phyloP scores from a whole-genome alignment of 2,797 vertebrate species.

The Aldrovandia affinis region DNA sequence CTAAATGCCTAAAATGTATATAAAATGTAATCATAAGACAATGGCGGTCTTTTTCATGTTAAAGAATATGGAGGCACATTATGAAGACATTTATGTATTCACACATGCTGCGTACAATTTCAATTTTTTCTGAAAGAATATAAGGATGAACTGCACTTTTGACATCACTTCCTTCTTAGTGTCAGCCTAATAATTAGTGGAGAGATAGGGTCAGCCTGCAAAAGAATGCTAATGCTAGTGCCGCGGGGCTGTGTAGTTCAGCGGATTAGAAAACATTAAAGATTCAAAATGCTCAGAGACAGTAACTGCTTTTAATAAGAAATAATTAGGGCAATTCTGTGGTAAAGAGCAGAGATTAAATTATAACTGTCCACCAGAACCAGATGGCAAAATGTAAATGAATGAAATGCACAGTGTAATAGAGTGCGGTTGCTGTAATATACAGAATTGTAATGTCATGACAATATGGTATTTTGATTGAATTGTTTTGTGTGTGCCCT shows the following conservation, averaged over 20 bases:
- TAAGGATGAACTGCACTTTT: neutral
- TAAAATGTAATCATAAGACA: too few relatives aligned
- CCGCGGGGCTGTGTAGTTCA: neutral
- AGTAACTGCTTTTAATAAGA: slow-evolving; percentile 12
- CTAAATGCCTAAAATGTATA: too few relatives aligned
- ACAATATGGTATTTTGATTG: too few relatives aligned
- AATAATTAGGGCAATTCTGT: slow-evolving; percentile 15
- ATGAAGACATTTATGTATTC: neutral
- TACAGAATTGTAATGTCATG: too few relatives aligned
- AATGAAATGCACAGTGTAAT: too few relatives aligned
- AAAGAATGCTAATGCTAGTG: neutral
- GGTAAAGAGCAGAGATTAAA: neutral
- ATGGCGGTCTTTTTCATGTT: neutral
- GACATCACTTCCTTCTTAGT: neutral
- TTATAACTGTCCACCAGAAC: slow-evolving; percentile 4
- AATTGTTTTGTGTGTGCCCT: too few relatives aligned
- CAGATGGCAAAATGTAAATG: neutral
- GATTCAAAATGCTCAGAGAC: neutral
- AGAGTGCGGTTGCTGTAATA: too few relatives aligned
- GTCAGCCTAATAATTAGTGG: neutral
- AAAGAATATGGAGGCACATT: neutral
- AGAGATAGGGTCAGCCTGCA: neutral
- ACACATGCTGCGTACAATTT: neutral
- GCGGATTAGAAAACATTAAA: too few relatives aligned
- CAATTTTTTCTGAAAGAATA: neutral